phyloP scores from a whole-genome alignment of 2,113 vertebrate species.

The Bos javanicus region DNA sequence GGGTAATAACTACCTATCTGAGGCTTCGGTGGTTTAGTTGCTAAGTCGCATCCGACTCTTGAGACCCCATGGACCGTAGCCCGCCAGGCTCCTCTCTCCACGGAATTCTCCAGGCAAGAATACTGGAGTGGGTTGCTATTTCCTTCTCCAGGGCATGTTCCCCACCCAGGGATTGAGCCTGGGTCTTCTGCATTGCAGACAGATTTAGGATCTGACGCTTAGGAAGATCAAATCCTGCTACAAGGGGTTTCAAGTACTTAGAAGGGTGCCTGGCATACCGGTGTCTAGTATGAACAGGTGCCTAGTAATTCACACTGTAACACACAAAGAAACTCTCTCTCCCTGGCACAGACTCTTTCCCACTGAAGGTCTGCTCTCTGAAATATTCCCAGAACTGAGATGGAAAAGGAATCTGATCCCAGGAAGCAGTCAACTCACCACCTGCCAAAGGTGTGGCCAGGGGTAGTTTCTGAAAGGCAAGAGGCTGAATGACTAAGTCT shows the following conservation, averaged over 20 bases:
- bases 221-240: neutral
- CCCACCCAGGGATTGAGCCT: neutral
- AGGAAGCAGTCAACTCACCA: neutral
- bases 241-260: neutral
- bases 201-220: neutral
- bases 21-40: neutral
- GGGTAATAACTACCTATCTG: neutral
- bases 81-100: neutral
- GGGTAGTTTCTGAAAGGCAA: neutral
- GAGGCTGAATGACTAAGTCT: neutral
- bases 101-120: neutral
- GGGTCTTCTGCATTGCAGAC: neutral
- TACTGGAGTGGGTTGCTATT: neutral
- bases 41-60: neutral
- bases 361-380: neutral
- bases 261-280: neutral
- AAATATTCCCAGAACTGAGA: neutral
- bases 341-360: neutral
- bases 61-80: neutral
- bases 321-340: neutral
- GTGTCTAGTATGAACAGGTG: neutral
- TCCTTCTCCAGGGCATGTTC: neutral
- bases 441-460: accelerated
- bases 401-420: neutral
- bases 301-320: neutral